Evolutionary conservation across 1,140 invertebrate species (phyloP).

Genomic region (Cyclargus thomasi): DNA sequence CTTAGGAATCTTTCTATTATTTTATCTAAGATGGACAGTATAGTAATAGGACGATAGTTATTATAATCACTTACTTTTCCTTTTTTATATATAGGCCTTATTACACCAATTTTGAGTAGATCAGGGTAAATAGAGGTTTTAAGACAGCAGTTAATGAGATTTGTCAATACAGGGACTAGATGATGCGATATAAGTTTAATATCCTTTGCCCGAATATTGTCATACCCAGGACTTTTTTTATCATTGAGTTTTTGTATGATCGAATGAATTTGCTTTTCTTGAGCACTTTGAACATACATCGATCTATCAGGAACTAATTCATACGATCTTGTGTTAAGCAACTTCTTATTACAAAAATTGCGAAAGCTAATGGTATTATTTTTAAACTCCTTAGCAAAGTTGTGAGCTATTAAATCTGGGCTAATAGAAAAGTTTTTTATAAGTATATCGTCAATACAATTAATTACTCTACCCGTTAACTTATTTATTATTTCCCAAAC

Average conservation of each 20-base stretch:
- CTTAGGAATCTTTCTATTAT: slow-evolving; percentile 20
- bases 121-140: slow-evolving; percentile 20
- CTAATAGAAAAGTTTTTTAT: background rate
- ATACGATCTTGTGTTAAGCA: background rate
- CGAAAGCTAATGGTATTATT: background rate
- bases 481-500: slow-evolving; percentile 25
- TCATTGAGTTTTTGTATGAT: background rate
- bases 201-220: background rate
- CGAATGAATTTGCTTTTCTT: background rate
- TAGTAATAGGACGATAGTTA: slow-evolving; percentile 27
- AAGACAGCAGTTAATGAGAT: slow-evolving; percentile 2
- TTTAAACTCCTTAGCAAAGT: background rate
- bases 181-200: background rate
- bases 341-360: background rate
- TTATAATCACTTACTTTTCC: slow-evolving; percentile 15
- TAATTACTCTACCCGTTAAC: slow-evolving; percentile 22
- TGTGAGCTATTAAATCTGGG: background rate
- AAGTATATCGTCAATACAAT: slow-evolving; percentile 16
- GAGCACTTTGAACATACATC: background rate
- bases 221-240: slow-evolving; percentile 1
- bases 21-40: slow-evolving; percentile 26
- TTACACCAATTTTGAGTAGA: slow-evolving; percentile 23
- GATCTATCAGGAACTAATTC: background rate
- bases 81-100: slow-evolving; percentile 25
- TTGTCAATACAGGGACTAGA: background rate